Evolutionary conservation across 2,113 vertebrate species (phyloP), one percentile per base, ranked within the genome.

Genomic region (Cololabis saira): DNA sequence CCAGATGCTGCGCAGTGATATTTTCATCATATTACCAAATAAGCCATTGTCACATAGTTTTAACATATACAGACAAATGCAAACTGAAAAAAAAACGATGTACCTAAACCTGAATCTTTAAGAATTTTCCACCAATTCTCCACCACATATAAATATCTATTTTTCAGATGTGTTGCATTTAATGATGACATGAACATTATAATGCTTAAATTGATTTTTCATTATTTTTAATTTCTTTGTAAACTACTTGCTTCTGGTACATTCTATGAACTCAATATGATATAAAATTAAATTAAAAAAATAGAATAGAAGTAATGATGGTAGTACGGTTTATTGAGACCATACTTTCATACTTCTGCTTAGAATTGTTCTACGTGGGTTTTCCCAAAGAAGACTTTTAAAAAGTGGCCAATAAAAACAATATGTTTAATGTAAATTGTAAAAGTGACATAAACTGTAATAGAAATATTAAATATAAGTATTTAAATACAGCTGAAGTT

Each of bases 181-280:
- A 43, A 21, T 59, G 33, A 72, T 48, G 43, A 44, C 22, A 51
- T 12, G 21, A 41, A 67, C 15, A 44, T 56, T 64, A 66, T 42
- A 79, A 4, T 49, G 66, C 9, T 67, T 66, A 51, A 30, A n/a
- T 64, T 61, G 5, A 74, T 50, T 69, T 56, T 68, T 71, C 8
- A 60, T 70, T 53, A 81, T 73, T 67, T 74, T 78, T 80, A n/a
- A n/a, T n/a, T 76, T 44, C 61, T 33, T 63, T 60, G 74, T 64
- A 56, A 40, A 74, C 79, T 88, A 82, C 86, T 87, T 51, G 87
- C 84, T 90, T 90, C 82, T 91, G 91, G 93, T 93, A 93, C 92
- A 92, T 88, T 60, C 22, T 56, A 49, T 71, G 76, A 87, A 88
- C 80, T 89, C 87, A 90, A 91, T 89, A 89, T 79, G 67, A 67